Evolutionary conservation across 2,113 vertebrate genomes (phyloP).

Genomic region (Pyxicephalus adspersus): DNA sequence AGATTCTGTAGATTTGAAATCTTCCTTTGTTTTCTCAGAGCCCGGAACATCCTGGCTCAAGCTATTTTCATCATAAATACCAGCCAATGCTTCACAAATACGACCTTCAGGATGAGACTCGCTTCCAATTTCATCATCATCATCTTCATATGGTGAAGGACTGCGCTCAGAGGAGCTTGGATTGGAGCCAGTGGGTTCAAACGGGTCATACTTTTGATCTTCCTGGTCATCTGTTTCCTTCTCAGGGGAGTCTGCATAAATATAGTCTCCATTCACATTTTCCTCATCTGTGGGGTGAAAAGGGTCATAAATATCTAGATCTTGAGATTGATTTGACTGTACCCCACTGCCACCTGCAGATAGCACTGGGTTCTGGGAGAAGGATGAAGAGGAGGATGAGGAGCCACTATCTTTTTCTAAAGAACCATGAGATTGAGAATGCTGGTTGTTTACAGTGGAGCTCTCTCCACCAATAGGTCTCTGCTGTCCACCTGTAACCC

Average conservation of each 20-base stretch:
- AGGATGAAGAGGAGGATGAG: conserved; percentile 72
- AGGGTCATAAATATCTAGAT: conserved; percentile 83
- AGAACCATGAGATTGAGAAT: conserved; percentile 53
- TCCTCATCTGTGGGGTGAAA: conserved; percentile 84
- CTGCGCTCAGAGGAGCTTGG: conserved; percentile 70
- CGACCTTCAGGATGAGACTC: conserved; percentile 71
- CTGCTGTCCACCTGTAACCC: conserved; percentile 62
- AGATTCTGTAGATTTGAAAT: neutral
- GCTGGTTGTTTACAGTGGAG: conserved; percentile 48
- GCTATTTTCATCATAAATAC: conserved; percentile 76
- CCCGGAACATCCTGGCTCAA: conserved; percentile 72
- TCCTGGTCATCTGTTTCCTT: conserved; percentile 65
- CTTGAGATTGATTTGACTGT: conserved; percentile 57
- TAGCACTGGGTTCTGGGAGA: conserved; percentile 71
- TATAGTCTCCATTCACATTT: conserved; percentile 62
- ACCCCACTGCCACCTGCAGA: conserved; percentile 56
- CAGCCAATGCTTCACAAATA: conserved; percentile 72
- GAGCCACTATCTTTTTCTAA: conserved; percentile 67
- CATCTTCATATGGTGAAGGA: conserved; percentile 69
- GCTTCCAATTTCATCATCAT: conserved; percentile 62
- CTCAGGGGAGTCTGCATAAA: conserved; percentile 49
- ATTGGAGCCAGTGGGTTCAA: conserved; percentile 89
- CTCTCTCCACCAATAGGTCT: conserved; percentile 57
- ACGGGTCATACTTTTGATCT: conserved; percentile 90
- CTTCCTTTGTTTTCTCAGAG: conserved; percentile 59